phyloP scores from a whole-genome alignment of 2,797 vertebrate species.

The Micropoecilia bifurca region DNA sequence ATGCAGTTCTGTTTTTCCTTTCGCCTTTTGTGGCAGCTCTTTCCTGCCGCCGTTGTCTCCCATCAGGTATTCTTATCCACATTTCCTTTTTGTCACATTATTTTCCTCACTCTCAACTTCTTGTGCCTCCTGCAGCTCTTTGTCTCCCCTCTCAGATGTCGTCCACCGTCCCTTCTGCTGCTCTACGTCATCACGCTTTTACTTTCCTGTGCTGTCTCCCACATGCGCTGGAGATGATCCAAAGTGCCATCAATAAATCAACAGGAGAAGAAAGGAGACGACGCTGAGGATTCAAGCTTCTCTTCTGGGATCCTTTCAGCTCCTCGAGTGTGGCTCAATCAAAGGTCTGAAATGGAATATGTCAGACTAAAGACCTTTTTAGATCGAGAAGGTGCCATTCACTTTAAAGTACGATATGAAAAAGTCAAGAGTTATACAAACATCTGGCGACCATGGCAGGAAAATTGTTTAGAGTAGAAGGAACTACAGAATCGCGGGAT shows the following conservation, averaged over 20 bases:
- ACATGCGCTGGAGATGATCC: slow-evolving; percentile 50
- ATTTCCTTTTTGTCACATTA: background rate
- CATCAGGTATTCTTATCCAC: background rate
- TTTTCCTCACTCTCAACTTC: background rate
- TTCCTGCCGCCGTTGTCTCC: background rate
- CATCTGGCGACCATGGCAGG: background rate
- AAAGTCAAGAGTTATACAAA: background rate
- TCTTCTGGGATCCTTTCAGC: slow-evolving; percentile 18
- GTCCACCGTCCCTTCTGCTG: slow-evolving; percentile 2
- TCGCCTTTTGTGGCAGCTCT: background rate
- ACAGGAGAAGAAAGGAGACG: slow-evolving; percentile 38
- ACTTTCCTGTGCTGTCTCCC: slow-evolving; percentile 10
- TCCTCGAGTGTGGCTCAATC: slow-evolving; percentile 37
- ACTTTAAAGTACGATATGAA: too few species aligned
- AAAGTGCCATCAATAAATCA: slow-evolving; percentile 71
- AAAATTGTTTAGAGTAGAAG: background rate
- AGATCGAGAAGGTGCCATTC: slow-evolving; percentile 38
- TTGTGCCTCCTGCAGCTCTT: background rate
- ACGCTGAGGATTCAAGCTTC: slow-evolving; percentile 20
- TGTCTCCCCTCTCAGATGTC: slow-evolving; percentile 2
- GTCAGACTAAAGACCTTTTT: slow-evolving; percentile 30
- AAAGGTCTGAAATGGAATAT: slow-evolving; percentile 34
- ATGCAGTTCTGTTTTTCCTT: background rate
- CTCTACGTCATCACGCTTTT: slow-evolving; percentile 9
- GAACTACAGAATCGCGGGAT: too few species aligned